Evolutionary conservation across 2,797 vertebrate species (phyloP), one percentile per base, ranked within the genome.

Genomic region (Kryptolebias ocellatus): DNA sequence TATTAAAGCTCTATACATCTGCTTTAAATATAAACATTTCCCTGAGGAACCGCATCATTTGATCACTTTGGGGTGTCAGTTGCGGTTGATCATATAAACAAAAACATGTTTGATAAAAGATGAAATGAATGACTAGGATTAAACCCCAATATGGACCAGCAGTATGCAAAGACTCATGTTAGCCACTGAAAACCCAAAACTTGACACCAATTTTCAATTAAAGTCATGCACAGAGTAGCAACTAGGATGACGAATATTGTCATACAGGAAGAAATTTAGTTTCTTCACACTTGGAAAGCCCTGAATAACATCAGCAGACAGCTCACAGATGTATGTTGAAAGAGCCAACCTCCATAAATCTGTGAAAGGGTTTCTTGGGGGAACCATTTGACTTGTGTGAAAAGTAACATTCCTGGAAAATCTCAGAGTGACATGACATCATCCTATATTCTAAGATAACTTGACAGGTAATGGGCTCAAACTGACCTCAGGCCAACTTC

Each of bases 271-370:
- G 81, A 83, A 85, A 89, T 89, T 74, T 67, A 65, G 63, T 84
- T 84, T 81, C 83, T 83, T 85, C 85, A 83, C 90, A 89, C 83
- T 84, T 80, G 88, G 83, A 89, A 83, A 77, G 75, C 68, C 69
- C 60, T 87, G 85, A 91, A 85, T 86, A 67, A 81, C 90, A 86
- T 67, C 87, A 92, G 85, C 78, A 86, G 86, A 67, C 61, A 59
- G 71, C 67, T 78, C 62, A 53, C 62, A 78, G 80, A 72, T 67
- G 57, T 69, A 27, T 37, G 70, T 60, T 76, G 67, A 71, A 66
- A 73, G 65, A 82, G 81, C 83, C 83, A 91, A 91, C 67, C 70
- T 83, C 86, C 89, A 92, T 85, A 89, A 85, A 88, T 82, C 80
- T 73, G 54, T 70, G 49, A 49, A 50, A 78, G 71, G 74, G 74